phyloP scores from a whole-genome alignment of 2,888 invertebrate genomes.

The Masnerella sp. region DNA sequence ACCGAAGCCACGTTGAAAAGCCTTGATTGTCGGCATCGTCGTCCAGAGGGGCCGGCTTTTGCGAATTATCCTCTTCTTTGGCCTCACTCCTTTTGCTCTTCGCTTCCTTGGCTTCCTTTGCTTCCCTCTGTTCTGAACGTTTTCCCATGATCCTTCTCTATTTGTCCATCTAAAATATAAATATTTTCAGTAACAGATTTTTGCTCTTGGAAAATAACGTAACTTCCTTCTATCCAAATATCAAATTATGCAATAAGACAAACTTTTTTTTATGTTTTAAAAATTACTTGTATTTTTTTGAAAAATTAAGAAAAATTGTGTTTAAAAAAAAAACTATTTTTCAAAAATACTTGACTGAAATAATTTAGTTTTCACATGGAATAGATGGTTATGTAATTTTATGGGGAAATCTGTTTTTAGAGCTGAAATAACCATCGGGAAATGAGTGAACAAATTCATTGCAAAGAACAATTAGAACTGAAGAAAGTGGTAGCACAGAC shows the following conservation, averaged over 20 bases:
- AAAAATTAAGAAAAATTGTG: neutral
- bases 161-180: slow-evolving; percentile 61
- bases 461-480: no score
- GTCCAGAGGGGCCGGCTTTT: slow-evolving; percentile 56
- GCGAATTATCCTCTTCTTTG: slow-evolving; percentile 55
- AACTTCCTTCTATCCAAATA: neutral
- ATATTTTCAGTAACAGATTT: no score
- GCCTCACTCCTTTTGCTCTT: slow-evolving; percentile 59
- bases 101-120: slow-evolving; percentile 57
- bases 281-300: neutral
- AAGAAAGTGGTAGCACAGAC: no score
- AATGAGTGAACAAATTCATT: no score
- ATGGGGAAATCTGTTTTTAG: no score
- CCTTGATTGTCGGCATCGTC: slow-evolving; percentile 72
- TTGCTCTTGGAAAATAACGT: neutral
- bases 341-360: neutral
- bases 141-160: slow-evolving; percentile 66
- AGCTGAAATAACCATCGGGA: no score
- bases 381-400: neutral
- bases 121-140: slow-evolving; percentile 62
- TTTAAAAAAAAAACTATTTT: neutral
- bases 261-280: slow-evolving; percentile 1
- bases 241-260: neutral
- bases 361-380: neutral
- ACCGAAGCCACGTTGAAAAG: slow-evolving; percentile 76